Evolutionary conservation across 2,888 invertebrate genomes (phyloP).

Genomic region (Papilio elwesi): DNA sequence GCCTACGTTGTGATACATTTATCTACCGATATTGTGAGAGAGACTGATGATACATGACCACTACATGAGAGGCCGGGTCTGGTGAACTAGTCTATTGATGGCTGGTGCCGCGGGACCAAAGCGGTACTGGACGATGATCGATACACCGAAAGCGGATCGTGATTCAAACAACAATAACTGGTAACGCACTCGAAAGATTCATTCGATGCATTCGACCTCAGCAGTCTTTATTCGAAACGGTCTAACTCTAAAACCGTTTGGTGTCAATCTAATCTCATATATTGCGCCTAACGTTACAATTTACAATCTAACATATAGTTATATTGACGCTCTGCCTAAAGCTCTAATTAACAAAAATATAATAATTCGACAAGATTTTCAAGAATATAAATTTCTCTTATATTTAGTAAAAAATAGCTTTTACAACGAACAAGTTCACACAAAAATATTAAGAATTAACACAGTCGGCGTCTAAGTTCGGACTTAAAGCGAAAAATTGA

Average conservation of each 20-base stretch:
- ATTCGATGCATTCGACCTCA: slow-evolving; percentile 78
- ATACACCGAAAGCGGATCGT: slow-evolving; percentile 82
- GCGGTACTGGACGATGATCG: slow-evolving; percentile 71
- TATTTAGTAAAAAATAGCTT: slow-evolving; percentile 80
- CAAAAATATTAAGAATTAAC: slow-evolving; percentile 79
- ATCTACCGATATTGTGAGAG: slow-evolving; percentile 78
- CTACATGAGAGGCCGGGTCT: slow-evolving; percentile 79
- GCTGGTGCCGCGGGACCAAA: slow-evolving; percentile 74
- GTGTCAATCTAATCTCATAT: slow-evolving; percentile 76
- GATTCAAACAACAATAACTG: slow-evolving; percentile 69
- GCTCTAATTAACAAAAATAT: slow-evolving; percentile 83
- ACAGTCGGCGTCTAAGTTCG: slow-evolving; percentile 76
- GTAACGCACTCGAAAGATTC: slow-evolving; percentile 69
- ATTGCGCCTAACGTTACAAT: slow-evolving; percentile 73
- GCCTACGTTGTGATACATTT: slow-evolving; percentile 84
- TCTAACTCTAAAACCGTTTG: slow-evolving; percentile 72
- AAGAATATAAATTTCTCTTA: slow-evolving; percentile 78
- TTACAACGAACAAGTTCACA: slow-evolving; percentile 82
- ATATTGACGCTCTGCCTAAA: slow-evolving; percentile 72
- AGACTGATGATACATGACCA: slow-evolving; percentile 73
- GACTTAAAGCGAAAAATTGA: slow-evolving; percentile 82
- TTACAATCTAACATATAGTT: slow-evolving; percentile 70
- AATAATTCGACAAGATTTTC: slow-evolving; percentile 71
- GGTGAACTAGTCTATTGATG: slow-evolving; percentile 70
- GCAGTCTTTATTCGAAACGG: slow-evolving; percentile 79